Evolutionary conservation across 2,113 vertebrate genomes (phyloP), one percentile per base, ranked within the genome.

Genomic region (Gulo gulo): DNA sequence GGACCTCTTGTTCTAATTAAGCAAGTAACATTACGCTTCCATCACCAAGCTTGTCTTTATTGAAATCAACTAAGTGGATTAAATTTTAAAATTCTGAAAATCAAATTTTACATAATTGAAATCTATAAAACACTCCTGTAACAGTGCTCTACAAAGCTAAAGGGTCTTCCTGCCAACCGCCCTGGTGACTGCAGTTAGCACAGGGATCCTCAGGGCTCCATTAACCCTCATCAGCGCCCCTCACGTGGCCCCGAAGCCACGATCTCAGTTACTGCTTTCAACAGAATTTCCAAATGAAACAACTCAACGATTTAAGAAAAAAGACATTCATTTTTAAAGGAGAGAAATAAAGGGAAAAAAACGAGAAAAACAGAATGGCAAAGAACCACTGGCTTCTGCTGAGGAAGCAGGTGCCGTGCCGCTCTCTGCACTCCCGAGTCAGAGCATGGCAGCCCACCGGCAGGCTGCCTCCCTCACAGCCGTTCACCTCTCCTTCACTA

Each of bases 141-240:
- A 29, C 52, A 20, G 57, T 55, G 34, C 24, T 36, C 36, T 0
- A 0, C 34, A 29, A 52, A 57, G 78, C 23, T 65, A 76, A 31
- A 29, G 23, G 61, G 50, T 12, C 55, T 20, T 12, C 55, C 14
- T 8, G 47, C 61, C 55, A 2, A 4, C 7, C 0, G 1, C 12
- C 39, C n/a, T 50, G 9, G 3, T 1, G 63, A 13, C 34, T 3
- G 10, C 31, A 36, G 84, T 36, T 6, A 1, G 24, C 21, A 24
- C 9, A 8, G 11, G 0, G 45, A 29, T 24, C 80, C 65, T 52
- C 29, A 1, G 24, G n/a, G 45, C 5, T 1, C 7, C 1, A 2
- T 47, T 12, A 2, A 2, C 91, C 52, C 26, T 14, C 15, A 8
- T 0, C 2, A 1, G 18, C 0, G 1, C 2, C 31, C 7, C 0